Conservation (phyloP, 2,888 invertebrate genomes). For the Stenodema calcarata region DNA sequence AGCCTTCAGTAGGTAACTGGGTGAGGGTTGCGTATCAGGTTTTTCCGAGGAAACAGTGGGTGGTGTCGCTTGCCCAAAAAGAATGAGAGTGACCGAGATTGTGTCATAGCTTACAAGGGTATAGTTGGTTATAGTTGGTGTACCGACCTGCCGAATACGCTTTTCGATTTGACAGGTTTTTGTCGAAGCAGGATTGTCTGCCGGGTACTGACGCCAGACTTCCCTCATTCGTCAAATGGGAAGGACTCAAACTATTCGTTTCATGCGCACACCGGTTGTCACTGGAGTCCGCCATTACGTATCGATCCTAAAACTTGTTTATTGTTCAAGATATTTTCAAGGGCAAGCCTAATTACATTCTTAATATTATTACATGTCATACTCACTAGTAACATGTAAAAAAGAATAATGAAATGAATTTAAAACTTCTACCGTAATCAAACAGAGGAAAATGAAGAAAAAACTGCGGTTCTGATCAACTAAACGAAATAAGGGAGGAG, state of each 20-base stretch:
- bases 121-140: not conserved
- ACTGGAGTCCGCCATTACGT: not conserved
- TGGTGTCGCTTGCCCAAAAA: not conserved
- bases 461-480: too few relatives aligned
- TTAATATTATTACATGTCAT: too few relatives aligned
- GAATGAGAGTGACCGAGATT: not conserved
- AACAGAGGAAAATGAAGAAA: too few relatives aligned
- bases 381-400: too few relatives aligned
- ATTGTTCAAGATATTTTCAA: too few relatives aligned
- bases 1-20: conserved; percentile 5
- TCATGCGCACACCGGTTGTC: not conserved
- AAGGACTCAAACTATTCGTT: not conserved
- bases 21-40: conserved; percentile 19
- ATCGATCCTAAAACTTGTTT: too few relatives aligned
- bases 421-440: too few relatives aligned
- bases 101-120: not conserved
- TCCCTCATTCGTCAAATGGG: not conserved
- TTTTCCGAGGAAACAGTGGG: conserved; percentile 6
- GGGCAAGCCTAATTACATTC: too few relatives aligned
- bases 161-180: not conserved
- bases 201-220: not conserved
- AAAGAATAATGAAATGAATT: too few relatives aligned
- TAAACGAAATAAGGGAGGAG: too few relatives aligned
- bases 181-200: not conserved
- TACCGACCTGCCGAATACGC: not conserved